Conservation (phyloP, 2,888 invertebrate genomes). For the Caenorhabditis sp. region DNA sequence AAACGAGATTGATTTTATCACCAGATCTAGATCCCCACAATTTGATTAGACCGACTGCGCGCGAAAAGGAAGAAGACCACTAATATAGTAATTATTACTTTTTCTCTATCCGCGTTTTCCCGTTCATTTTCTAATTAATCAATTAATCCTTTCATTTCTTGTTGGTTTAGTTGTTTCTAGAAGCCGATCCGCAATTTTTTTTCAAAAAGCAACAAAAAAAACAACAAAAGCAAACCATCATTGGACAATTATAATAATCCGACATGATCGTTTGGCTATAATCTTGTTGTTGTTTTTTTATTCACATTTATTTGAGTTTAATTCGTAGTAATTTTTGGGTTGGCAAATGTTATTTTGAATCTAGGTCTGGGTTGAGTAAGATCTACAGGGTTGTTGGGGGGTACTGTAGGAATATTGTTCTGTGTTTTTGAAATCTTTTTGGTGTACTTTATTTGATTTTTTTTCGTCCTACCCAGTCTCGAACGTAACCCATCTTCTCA, state of each 20-base stretch:
- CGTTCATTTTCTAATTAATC: neutral
- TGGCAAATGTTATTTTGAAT: neutral
- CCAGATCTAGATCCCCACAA: neutral
- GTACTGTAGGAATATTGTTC: no score
- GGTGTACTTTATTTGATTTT: no score
- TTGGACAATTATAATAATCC: neutral
- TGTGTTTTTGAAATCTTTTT: no score
- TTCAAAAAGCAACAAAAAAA: no score
- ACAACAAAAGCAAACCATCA: neutral
- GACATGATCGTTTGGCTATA: neutral
- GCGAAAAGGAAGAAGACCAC: neutral
- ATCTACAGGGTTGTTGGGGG: no score
- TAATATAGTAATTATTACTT: neutral
- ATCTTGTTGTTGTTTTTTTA: slow-evolving; percentile 1
- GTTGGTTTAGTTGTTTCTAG: no score
- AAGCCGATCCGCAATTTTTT: no score
- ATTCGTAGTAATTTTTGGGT: neutral
- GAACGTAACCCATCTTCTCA: no score
- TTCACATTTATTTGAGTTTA: neutral
- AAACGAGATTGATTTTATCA: slow-evolving; percentile 1
- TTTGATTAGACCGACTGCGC: no score
- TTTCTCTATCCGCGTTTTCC: neutral
- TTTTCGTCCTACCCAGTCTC: no score
- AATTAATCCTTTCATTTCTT: no score
- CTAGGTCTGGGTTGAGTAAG: no score